Evolutionary conservation across 2,113 vertebrate species (phyloP), one percentile per base, ranked within the genome.

Genomic region (Cottus gobio): DNA sequence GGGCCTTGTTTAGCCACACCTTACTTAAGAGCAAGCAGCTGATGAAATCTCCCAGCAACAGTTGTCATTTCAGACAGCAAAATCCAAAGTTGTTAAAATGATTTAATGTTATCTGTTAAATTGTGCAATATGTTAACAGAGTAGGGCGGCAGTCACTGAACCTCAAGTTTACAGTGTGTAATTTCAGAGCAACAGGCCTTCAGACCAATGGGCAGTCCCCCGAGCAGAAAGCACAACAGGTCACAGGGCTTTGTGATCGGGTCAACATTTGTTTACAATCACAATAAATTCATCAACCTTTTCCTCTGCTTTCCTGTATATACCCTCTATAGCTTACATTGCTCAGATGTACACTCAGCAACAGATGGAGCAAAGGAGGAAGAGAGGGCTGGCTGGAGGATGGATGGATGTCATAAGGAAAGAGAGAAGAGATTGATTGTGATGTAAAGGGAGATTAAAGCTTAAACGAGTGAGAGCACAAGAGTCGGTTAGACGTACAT

Each of bases 381-480:
- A n/a, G 36, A 36, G 60, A 37, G 75, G 80, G 70, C 12, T 48
- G 64, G 82, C 58, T 86, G 77, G 87, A 66, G 5, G 85, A 64
- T 56, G 48, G 31, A 18, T 54, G 48, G 58, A 87, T 71, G 81
- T 88, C 65, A 77, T 76, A 75, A 87, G 79, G 85, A 77, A 82
- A 62, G 36, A 76, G 31, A 80, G 79, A 67, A 71, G 68, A 44
- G 82, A 85, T 69, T 87, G 90, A 89, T 87, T 91, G 82, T 36
- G 3, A 78, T 20, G n/a, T 79, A 87, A 71, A 77, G 77, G 13
- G 12, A 80, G 91, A 92, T 93, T 92, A 87, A 36, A 85, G 85
- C 64, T 91, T 89, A 82, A 75, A 86, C 5, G 20, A 86, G 71
- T 77, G 24, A 81, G 44, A 74, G 77, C 44, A 76, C 81, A 77